Evolutionary conservation across 2,797 vertebrate species (phyloP).

Genomic region (Microcaecilia unicolor): DNA sequence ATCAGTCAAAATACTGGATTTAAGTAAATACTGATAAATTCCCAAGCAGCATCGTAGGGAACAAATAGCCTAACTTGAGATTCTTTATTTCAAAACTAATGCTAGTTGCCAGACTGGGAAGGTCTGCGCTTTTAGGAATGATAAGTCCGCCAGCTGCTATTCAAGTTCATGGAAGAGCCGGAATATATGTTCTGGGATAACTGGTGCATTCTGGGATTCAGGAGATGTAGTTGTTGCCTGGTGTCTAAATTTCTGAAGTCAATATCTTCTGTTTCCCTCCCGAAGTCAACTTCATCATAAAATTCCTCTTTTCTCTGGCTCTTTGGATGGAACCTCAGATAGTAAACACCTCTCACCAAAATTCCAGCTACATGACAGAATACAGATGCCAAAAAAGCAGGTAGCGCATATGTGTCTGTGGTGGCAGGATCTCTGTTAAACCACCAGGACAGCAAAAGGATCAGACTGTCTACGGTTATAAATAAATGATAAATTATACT

Average conservation of each 20-base stretch:
- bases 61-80: too few relatives aligned
- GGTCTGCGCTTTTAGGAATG: too few relatives aligned
- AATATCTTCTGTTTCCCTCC: rapidly evolving
- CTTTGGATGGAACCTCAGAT: conserved; percentile 74
- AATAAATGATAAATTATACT: conserved; percentile 76
- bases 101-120: too few relatives aligned
- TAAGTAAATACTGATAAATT: too few relatives aligned
- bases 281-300: conserved; percentile 23
- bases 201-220: background rate
- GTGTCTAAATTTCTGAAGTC: background rate
- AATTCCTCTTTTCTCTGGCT: background rate
- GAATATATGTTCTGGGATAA: too few relatives aligned
- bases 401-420: conserved; percentile 19
- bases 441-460: conserved; percentile 67
- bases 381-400: conserved; percentile 20
- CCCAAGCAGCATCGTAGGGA: too few relatives aligned
- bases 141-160: too few relatives aligned
- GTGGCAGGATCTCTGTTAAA: conserved; percentile 26
- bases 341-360: conserved; percentile 66
- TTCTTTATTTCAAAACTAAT: too few relatives aligned
- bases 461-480: conserved; percentile 55
- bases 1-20: too few relatives aligned
- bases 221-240: too few relatives aligned
- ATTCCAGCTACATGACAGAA: conserved; percentile 53
- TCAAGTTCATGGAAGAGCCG: too few relatives aligned